These are phyloP conservation scores for Troglohyphantes excavatus DNA, from an alignment of 2,888 invertebrate genomes.

Conservation along the genomic window DNA sequence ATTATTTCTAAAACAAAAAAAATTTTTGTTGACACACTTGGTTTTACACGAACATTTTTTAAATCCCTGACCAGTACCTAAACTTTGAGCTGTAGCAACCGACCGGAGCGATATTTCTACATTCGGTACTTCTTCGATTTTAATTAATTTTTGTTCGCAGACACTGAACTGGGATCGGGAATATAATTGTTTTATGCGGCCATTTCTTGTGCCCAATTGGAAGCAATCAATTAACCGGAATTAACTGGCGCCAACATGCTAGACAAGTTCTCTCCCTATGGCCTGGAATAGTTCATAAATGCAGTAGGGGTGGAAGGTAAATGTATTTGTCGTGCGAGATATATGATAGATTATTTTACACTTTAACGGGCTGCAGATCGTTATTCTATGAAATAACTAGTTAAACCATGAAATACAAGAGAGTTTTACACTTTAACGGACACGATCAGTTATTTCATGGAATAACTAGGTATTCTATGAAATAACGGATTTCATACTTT, in stretches of 20 bases:
- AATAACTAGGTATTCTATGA: conserved; percentile 73
- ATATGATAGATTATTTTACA: conserved; percentile 59
- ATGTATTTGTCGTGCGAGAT: conserved; percentile 63
- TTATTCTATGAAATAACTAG: conserved; percentile 43
- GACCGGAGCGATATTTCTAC: conserved; percentile 65
- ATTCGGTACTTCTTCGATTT: conserved; percentile 58
- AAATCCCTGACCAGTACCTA: conserved; percentile 65
- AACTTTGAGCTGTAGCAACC: conserved; percentile 72
- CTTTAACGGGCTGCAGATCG: conserved; percentile 35
- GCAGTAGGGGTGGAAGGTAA: conserved; percentile 72
- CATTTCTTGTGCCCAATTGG: too few species aligned
- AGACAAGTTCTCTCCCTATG: conserved; percentile 47
- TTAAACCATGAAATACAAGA: conserved; percentile 71
- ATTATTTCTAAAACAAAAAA: conserved; percentile 54
- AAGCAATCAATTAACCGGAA: too few species aligned
- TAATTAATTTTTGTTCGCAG: background rate
- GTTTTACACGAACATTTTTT: conserved; percentile 63
- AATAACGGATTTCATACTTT: conserved; percentile 73
- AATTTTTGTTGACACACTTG: conserved; percentile 54
- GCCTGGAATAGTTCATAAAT: conserved; percentile 72
- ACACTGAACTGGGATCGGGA: too few species aligned
- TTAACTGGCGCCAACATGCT: too few species aligned
- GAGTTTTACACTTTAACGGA: conserved; percentile 68
- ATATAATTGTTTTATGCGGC: too few species aligned
- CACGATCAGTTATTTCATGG: conserved; percentile 70